phyloP scores from a whole-genome alignment of 1,140 invertebrate genomes.

The Paraescarpia echinospica region DNA sequence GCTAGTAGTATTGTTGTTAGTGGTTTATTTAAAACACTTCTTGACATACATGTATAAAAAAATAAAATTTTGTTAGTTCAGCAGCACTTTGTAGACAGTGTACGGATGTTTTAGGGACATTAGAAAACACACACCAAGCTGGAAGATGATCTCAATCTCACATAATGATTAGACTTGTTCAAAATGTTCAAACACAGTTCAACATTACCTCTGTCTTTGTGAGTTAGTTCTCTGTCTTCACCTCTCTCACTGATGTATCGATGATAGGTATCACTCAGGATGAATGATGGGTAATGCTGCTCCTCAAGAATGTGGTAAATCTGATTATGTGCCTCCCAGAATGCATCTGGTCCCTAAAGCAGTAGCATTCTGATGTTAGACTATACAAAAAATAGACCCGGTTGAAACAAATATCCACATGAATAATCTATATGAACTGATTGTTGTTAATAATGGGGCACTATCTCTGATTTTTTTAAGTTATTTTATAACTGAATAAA shows the following conservation, averaged over 20 bases:
- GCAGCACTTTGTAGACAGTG: too few species aligned
- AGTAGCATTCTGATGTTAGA: neutral
- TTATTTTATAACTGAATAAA: neutral
- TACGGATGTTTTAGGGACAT: too few species aligned
- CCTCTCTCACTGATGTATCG: conserved; percentile 51
- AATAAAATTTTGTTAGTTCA: too few species aligned
- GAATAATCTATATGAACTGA: neutral
- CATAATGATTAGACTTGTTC: neutral
- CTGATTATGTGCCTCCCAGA: conserved; percentile 81
- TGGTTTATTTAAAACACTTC: too few species aligned
- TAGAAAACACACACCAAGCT: too few species aligned
- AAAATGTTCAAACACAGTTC: neutral
- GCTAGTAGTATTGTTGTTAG: too few species aligned
- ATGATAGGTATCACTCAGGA: conserved; percentile 82
- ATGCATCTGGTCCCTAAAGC: conserved; percentile 76
- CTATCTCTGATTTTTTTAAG: neutral
- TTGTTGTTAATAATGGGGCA: neutral
- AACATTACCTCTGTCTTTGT: neutral
- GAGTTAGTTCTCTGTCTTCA: neutral
- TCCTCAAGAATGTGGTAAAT: conserved; percentile 79
- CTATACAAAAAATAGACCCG: neutral
- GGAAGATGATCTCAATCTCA: too few species aligned
- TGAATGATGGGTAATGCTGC: conserved; percentile 85
- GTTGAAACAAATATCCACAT: neutral
- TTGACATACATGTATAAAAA: too few species aligned